Evolutionary conservation across 2,888 invertebrate genomes (phyloP).

Genomic region (Rotaria sp.): DNA sequence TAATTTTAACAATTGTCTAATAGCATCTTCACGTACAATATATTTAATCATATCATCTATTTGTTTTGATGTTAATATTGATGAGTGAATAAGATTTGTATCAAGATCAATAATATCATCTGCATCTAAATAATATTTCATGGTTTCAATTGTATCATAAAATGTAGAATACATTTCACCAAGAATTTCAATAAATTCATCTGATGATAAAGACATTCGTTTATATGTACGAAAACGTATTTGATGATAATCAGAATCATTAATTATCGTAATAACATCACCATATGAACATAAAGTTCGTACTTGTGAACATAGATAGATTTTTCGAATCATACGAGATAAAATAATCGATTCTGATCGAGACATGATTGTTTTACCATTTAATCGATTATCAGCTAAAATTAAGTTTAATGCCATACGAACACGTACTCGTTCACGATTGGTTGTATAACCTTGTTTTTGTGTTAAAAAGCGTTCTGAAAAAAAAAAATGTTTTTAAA

Average conservation of each 20-base stretch:
- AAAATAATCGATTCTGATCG: neutral
- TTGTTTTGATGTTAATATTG: neutral
- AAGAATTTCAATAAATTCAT: constrained; percentile 20
- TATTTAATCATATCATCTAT: neutral
- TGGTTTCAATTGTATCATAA: neutral
- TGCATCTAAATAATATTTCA: constrained; percentile 20
- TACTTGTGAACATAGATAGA: neutral
- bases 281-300: neutral
- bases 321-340: neutral
- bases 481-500: neutral
- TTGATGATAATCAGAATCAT: neutral
- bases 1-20: neutral
- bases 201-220: neutral
- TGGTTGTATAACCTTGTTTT: neutral
- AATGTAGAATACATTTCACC: constrained; percentile 5
- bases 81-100: constrained; percentile 1
- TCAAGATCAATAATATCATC: neutral
- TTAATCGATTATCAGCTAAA: constrained; percentile 12
- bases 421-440: neutral
- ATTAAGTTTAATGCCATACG: neutral
- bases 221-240: neutral
- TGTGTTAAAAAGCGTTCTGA: neutral
- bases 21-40: constrained; percentile 16
- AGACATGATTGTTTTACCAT: neutral
- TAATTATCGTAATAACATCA: neutral